Conservation (phyloP, 1,140 invertebrate species). For the Drosophila busckii region DNA sequence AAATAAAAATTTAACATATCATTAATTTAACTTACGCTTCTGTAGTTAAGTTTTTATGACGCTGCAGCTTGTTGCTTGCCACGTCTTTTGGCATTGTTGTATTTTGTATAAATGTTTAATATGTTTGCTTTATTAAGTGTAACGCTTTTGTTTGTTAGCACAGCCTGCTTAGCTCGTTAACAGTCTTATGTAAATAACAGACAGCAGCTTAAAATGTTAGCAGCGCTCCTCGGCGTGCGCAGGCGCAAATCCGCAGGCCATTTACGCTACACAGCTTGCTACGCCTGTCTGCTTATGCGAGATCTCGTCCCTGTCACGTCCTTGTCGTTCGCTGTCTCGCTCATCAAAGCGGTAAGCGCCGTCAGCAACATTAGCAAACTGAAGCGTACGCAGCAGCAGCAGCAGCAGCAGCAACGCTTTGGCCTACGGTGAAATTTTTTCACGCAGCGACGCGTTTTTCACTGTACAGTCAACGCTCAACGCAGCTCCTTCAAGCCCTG, state of each 20-base stretch:
- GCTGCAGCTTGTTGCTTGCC: too few relatives aligned
- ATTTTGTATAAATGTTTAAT: too few relatives aligned
- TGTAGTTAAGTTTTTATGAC: too few relatives aligned
- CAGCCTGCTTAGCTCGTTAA: too few relatives aligned
- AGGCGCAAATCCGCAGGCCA: conserved; percentile 58
- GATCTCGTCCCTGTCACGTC: conserved; percentile 47
- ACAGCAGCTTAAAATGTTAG: conserved; percentile 55
- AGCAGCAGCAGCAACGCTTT: conserved; percentile 16
- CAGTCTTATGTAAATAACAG: conserved; percentile 51
- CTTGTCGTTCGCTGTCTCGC: conserved; percentile 32
- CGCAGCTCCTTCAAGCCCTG: conserved; percentile 65
- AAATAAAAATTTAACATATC: neutral
- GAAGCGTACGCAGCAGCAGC: conserved; percentile 49
- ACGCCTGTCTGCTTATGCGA: conserved; percentile 42
- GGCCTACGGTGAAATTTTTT: conserved; percentile 45
- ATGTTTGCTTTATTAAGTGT: too few relatives aligned
- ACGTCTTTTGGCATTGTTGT: neutral
- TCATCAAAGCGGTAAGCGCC: conserved; percentile 72
- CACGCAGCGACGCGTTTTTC: conserved; percentile 72
- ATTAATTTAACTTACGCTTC: too few relatives aligned
- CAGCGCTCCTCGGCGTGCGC: conserved; percentile 36
- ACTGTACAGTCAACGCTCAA: conserved; percentile 41
- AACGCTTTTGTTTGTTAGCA: too few relatives aligned
- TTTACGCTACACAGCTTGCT: conserved; percentile 25
- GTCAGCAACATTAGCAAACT: conserved; percentile 69